Evolutionary conservation across 2,113 vertebrate species (phyloP).

Genomic region (Myodes glareolus): DNA sequence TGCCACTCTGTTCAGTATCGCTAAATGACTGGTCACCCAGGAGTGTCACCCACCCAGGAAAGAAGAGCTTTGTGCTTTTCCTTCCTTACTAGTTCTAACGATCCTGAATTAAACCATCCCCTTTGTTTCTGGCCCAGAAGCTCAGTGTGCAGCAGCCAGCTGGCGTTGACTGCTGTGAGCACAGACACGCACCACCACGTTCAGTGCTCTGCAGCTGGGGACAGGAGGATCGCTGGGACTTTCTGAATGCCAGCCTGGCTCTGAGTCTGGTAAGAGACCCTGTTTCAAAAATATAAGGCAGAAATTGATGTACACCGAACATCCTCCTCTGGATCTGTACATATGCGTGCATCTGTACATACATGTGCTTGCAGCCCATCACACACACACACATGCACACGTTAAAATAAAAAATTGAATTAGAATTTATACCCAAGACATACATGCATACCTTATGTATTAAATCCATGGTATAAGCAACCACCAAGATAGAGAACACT

Average conservation of each 20-base stretch:
- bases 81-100: not conserved
- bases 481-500: not conserved
- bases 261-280: not conserved
- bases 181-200: not conserved
- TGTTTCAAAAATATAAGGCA: not conserved
- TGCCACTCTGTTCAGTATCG: not conserved
- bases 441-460: not conserved
- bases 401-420: not conserved
- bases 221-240: not conserved
- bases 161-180: not conserved
- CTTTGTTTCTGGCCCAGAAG: no score
- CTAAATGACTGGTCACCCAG: not conserved
- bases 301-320: not conserved
- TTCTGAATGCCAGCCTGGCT: not conserved
- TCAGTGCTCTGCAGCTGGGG: not conserved
- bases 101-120: not conserved
- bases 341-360: not conserved
- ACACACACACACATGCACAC: not conserved
- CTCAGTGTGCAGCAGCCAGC: not conserved
- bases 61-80: not conserved
- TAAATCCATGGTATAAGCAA: not conserved
- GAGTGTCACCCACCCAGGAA: not conserved
- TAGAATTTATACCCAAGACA: not conserved
- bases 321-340: not conserved
- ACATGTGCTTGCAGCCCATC: not conserved